These are phyloP conservation scores for Liopterus haemorrhoidalis DNA, from an alignment of 2,888 invertebrate species.

Conservation along the genomic window DNA sequence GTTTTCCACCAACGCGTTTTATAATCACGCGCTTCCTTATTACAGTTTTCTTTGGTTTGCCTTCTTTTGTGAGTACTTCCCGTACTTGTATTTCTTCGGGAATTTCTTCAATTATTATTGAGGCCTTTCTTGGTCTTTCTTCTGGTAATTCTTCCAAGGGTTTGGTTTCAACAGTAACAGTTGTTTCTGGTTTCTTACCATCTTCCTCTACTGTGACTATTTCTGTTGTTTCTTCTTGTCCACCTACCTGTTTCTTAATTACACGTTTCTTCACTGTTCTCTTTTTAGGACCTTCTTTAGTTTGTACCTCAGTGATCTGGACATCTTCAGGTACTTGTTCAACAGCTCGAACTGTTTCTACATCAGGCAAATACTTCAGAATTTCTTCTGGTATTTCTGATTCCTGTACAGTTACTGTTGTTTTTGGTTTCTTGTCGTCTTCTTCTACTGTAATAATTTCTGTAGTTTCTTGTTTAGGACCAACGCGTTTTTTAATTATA, in stretches of 20 bases:
- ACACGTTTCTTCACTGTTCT: constrained; percentile 35
- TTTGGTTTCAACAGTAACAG: constrained; percentile 40
- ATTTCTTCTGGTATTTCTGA: constrained; percentile 29
- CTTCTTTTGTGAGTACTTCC: constrained; percentile 27
- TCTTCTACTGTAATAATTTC: constrained; percentile 47
- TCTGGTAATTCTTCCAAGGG: constrained; percentile 29
- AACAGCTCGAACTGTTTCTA: too few species aligned
- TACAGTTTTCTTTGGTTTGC: constrained; percentile 33
- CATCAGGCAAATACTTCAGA: too few species aligned
- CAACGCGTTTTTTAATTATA: constrained; percentile 38
- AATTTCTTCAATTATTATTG: constrained; percentile 21
- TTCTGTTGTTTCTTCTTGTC: constrained; percentile 45
- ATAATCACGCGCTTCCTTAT: constrained; percentile 45
- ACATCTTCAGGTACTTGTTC: constrained; percentile 33
- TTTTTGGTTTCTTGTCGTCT: constrained; percentile 45
- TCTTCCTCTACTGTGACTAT: constrained; percentile 43
- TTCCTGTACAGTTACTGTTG: constrained; percentile 41
- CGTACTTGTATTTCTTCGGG: constrained; percentile 38
- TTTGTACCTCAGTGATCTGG: constrained; percentile 35
- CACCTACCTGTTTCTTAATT: constrained; percentile 43
- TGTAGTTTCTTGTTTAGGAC: constrained; percentile 41
- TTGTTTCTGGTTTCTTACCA: constrained; percentile 45
- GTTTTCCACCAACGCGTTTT: constrained; percentile 39
- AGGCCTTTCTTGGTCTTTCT: constrained; percentile 27
- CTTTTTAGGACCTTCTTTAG: constrained; percentile 29